phyloP scores from a whole-genome alignment of 2,888 invertebrate genomes.

The Sipha maydis region DNA sequence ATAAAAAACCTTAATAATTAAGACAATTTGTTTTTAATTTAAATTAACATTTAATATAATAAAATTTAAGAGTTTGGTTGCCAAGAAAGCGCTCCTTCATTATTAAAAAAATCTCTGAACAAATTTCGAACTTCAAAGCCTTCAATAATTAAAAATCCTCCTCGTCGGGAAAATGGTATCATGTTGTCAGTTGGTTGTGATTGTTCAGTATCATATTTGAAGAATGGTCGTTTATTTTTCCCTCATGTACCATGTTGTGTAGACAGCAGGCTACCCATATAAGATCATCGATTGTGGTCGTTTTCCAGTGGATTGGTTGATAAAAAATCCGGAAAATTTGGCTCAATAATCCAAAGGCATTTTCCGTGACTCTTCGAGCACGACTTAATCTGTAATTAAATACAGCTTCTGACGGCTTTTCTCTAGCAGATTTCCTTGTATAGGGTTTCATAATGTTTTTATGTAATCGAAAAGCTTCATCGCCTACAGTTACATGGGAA shows the following conservation, averaged over 20 bases:
- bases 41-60: too few relatives aligned
- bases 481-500: not conserved
- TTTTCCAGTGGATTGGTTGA: constrained; percentile 11
- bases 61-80: not conserved
- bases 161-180: not conserved
- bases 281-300: constrained; percentile 1
- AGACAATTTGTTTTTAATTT: too few relatives aligned
- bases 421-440: not conserved
- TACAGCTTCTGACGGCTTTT: not conserved
- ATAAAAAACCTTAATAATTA: too few relatives aligned
- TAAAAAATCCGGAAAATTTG: constrained; percentile 9
- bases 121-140: constrained; percentile 27
- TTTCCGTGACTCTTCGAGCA: not conserved
- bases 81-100: not conserved
- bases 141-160: constrained; percentile 2
- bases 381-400: constrained; percentile 10
- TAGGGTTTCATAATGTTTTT: not conserved
- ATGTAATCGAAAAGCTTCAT: not conserved
- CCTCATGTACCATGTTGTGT: constrained; percentile 20
- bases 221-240: constrained; percentile 24
- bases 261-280: constrained; percentile 11
- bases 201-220: not conserved
- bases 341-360: not conserved
- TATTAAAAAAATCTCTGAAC: constrained; percentile 25
- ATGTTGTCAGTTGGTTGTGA: not conserved